Base-by-base conservation (phyloP, 2,113 vertebrate species). In the Hemiscyllium ocellatum region DNA sequence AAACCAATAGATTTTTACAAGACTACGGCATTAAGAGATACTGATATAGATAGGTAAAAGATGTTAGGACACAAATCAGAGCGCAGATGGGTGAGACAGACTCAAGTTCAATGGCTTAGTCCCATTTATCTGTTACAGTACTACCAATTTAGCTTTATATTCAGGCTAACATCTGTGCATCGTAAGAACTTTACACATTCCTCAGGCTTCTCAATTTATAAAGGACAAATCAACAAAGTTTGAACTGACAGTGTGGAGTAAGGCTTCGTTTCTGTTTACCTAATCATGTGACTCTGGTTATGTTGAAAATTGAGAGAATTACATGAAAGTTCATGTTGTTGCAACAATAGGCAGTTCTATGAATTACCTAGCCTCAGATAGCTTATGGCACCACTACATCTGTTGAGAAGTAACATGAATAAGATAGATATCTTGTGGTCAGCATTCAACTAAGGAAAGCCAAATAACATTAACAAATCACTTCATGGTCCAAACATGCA, bases 401-500 rank as follows among this genome's bases (percentile, higher is more conserved):
- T 33, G 61, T 65, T 33, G 61, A 19, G 37, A 93, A 93, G n/a
- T 68, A 37, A 66, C 7, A 33, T 37, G 33, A 93, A 17, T 33
- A 68, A 42, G 4, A 2, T 19, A 61, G 52, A 29, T 65, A 33
- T 91, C 29, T 42, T 52, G 47, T 52, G 50, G 26, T 29, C 61
- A 37, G 89, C n/a, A 93, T 22, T 93, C 33, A 93, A 68, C 33
- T 61, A 93, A 93, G n/a, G 89, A n/a, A 33, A 91, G 56, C 87
- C 29, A 91, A 61, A 76, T 19, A 3, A 56, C 24, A n/a, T 24
- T 37, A 91, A 42, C 15, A 80, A 42, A 37, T 65, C 33, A 65
- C n/a, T 65, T 8, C 56, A n/a, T 91, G 61, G 61, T 91, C n/a
- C 78, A 91, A 91, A 66, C 33, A 37, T 93, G 61, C n/a, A 20